Evolutionary conservation across 2,797 vertebrate genomes (phyloP), one percentile per base, ranked within the genome.

Genomic region (Poecile montanus): DNA sequence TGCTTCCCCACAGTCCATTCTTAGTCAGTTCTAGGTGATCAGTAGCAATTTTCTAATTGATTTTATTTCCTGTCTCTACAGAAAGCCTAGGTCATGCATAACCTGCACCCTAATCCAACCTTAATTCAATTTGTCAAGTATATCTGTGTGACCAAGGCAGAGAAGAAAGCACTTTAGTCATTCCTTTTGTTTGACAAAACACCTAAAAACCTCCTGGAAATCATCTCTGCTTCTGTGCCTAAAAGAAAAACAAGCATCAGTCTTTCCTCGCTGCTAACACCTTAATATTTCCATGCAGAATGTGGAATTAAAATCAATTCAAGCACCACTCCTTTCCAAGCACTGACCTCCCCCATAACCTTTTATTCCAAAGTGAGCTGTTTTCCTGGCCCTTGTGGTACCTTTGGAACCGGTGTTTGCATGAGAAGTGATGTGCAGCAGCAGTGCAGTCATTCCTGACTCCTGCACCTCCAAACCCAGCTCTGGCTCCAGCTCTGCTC

Each of bases 121-220:
- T 73, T 47, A 45, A 23, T 45, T 67, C 45, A 63, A n/a, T 29
- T 11, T 54, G 25, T 48, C 14, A 75, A 10, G n/a, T 36, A 0
- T 10, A 13, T 42, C 44, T n/a, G 20, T 51, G 62, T 78, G 71
- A 56, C 53, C 36, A 85, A 76, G 19, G 56, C 75, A 74, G 60
- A 77, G 44, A 66, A 50, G 44, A 85, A 81, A 88, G 95, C 10
- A 9, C 13, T 5, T 50, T 27, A 42, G 15, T 36, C 26, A 62
- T 63, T 73, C 23, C 36, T 72, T 85, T 83, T 63, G 25, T 51
- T 85, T 79, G 47, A 87, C 63, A 76, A 56, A 88, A 94, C 27
- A 56, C 71, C 30, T 44, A 29, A 19, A 66, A 94, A 79, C 5
- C 42, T 75, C 25, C 66, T 40, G 47, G 47, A 93, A 88, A 75